Base-by-base conservation (phyloP, 2,797 vertebrate genomes). In the Pitangus sulphuratus region DNA sequence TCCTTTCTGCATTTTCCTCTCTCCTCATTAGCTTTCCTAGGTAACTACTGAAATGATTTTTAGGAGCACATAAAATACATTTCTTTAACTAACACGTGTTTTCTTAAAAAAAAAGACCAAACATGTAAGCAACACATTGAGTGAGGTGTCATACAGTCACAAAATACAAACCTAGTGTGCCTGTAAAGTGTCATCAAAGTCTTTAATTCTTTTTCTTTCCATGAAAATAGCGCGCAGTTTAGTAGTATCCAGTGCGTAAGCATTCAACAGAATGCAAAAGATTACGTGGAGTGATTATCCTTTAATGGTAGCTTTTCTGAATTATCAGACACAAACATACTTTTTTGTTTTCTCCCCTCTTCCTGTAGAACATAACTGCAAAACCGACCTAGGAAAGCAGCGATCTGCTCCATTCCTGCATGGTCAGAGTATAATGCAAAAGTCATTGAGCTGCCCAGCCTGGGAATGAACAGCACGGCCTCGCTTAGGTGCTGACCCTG, bases 301-400 rank as follows among this genome's bases (percentile, higher is more conserved):
- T 80, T 76, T 86, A 95, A 96, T 47, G 9, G 74, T 85, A 96
- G 94, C 80, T 95, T 95, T 90, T 94, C 87, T 58, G 82, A 93
- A 95, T 84, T 84, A 92, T 18, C 56, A 88, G 60, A 87, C 14
- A 68, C 19, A 60, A 53, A 45, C 30, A 14, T 24, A 39, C 7
- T 72, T 58, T 57, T 31, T n/a, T 26, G 50, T 50, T 8, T 16
- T 8, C 22, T 40, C 40, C 40, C 9, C 16, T 11, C 1, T 1
- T 48, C n/a, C 31, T 28, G 1, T 8, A 87, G 89, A 78, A 81
- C 0, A 1, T 4, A 68, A 84, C 2, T 75, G 56, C 64, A 68
- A 60, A 64, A 69, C 62, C 58, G 50, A 65, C 40, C 21, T 24
- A 53, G 56, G 70, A 87, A 62, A 71, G 39, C 54, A 50, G 70